Percentiles rank a stretch among this genome's conserved stretches.
These are phyloP conservation scores for Fistularia tabacaria DNA, from an alignment of 2,797 vertebrate genomes.

Conservation along the genomic window DNA sequence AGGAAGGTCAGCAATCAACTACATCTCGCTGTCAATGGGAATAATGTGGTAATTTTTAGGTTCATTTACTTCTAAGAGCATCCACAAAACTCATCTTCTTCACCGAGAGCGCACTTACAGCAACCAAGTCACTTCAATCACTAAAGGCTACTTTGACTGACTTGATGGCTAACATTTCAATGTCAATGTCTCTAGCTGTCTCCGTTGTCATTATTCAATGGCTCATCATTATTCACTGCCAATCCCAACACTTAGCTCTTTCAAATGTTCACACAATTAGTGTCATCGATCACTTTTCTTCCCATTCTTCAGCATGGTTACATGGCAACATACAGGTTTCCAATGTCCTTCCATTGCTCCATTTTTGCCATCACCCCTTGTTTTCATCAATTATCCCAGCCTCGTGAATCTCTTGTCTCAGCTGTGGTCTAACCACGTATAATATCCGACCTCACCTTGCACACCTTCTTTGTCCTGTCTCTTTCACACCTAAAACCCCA, in stretches of 20 bases:
- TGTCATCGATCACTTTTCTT: slow-evolving; percentile 49
- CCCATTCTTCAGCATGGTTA: slow-evolving; percentile 36
- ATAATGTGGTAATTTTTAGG: slow-evolving; percentile 28
- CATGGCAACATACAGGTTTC: slow-evolving; percentile 35
- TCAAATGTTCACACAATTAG: slow-evolving; percentile 11
- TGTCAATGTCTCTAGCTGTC: no score
- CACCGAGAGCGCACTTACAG: slow-evolving; percentile 2
- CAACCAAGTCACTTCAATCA: no score
- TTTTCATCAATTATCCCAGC: slow-evolving; percentile 13
- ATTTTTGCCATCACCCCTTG: slow-evolving; percentile 21
- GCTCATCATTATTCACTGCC: slow-evolving; percentile 21
- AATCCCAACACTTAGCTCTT: slow-evolving; percentile 13
- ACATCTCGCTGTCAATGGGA: slow-evolving; percentile 18
- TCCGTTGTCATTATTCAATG: no score
- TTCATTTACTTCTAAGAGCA: slow-evolving; percentile 22
- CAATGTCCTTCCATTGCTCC: no score
- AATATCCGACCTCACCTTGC: background rate
- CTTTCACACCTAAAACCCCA: slow-evolving; percentile 1
- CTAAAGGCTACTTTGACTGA: no score
- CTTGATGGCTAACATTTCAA: no score
- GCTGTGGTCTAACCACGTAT: slow-evolving; percentile 4
- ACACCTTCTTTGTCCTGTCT: background rate
- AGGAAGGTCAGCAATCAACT: slow-evolving; percentile 45
- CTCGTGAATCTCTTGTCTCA: slow-evolving; percentile 2
- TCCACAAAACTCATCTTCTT: slow-evolving; percentile 12